Evolutionary conservation across 1,140 invertebrate species (phyloP).

Genomic region (Dendrolimus punctatus): DNA sequence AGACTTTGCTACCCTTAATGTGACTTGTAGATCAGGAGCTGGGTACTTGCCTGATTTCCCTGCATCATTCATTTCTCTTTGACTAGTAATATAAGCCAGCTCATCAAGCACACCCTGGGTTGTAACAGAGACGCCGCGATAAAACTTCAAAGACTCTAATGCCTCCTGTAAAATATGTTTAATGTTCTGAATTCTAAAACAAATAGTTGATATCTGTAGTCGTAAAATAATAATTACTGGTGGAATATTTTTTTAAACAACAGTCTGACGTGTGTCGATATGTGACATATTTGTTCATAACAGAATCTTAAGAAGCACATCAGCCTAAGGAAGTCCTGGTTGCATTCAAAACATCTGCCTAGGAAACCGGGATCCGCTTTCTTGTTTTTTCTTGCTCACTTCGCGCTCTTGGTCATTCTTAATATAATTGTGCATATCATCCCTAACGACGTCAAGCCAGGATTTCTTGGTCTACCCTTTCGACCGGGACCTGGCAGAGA

Average conservation of each 20-base stretch:
- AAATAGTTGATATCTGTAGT: neutral
- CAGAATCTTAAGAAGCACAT: too few species aligned
- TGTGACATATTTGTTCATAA: too few species aligned
- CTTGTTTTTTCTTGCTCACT: too few species aligned
- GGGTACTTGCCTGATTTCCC: neutral
- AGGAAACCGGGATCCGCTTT: too few species aligned
- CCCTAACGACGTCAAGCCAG: too few species aligned
- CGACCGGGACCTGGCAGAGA: too few species aligned
- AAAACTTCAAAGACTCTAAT: slow-evolving; percentile 17
- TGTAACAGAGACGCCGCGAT: slow-evolving; percentile 8
- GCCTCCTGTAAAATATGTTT: slow-evolving; percentile 17
- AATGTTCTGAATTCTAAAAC: neutral
- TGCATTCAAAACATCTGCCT: too few species aligned
- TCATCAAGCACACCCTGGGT: slow-evolving; percentile 18
- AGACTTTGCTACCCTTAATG: too few species aligned
- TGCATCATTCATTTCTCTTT: slow-evolving; percentile 1
- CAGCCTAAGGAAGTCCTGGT: too few species aligned
- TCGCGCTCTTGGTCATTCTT: too few species aligned
- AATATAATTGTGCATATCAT: too few species aligned
- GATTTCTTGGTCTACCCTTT: too few species aligned
- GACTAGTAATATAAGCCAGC: slow-evolving; percentile 6
- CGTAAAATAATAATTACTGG: neutral
- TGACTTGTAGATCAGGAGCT: neutral
- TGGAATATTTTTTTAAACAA: neutral
- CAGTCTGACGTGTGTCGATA: neutral